These are phyloP conservation scores for Alligator mississippiensis DNA, from an alignment of 2,113 vertebrate genomes.

Conservation along the genomic window DNA sequence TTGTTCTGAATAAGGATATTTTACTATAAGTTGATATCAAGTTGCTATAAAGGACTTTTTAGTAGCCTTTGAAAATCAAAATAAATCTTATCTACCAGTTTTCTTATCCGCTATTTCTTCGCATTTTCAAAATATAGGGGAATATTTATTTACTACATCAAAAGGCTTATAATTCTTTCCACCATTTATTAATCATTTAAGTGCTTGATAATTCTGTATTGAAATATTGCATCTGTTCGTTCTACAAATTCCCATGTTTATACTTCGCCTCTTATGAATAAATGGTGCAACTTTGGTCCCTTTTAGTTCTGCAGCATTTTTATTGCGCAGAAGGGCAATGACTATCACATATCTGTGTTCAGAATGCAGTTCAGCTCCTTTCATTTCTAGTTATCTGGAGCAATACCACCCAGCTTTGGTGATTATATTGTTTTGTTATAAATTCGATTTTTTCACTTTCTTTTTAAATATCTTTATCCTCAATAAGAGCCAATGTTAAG, in stretches of 20 bases:
- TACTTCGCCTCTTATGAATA: not conserved
- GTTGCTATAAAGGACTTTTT: not conserved
- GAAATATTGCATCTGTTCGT: not conserved
- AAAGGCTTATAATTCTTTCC: not conserved
- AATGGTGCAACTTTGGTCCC: not conserved
- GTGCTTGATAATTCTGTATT: not conserved
- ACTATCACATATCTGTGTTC: not conserved
- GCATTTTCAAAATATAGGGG: not conserved
- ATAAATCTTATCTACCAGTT: not conserved
- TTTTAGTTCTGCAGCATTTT: not conserved
- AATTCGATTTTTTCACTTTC: not conserved
- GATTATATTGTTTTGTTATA: not conserved
- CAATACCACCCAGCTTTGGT: not conserved
- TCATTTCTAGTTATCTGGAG: not conserved
- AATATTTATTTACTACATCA: not conserved
- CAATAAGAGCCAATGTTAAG: not conserved
- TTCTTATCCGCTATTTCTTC: not conserved
- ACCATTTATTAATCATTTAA: not conserved
- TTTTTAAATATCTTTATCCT: not conserved
- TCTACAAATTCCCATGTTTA: not conserved
- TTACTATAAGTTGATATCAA: not conserved
- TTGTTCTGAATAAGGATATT: not conserved
- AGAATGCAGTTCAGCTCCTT: not conserved
- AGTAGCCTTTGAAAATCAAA: constrained; percentile 24
- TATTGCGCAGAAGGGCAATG: not conserved